Evolutionary conservation across 2,113 vertebrate genomes (phyloP).

Genomic region (Toxostoma redivivum): DNA sequence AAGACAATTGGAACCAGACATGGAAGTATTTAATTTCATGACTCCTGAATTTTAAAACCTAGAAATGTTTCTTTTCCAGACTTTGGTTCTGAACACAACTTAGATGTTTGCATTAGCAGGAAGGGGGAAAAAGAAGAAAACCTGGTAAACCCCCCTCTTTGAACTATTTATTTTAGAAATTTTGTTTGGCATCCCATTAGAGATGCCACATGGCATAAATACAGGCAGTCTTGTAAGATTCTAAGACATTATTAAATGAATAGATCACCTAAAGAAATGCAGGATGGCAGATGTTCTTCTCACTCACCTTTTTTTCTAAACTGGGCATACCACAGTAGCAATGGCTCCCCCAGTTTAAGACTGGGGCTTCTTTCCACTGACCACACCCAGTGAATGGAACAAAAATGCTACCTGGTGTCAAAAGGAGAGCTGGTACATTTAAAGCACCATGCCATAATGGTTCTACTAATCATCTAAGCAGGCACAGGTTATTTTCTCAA

Average conservation of each 20-base stretch:
- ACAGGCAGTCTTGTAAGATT: background rate
- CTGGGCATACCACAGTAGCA: background rate
- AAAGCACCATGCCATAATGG: background rate
- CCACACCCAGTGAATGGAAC: background rate
- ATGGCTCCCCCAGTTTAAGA: background rate
- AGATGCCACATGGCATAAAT: background rate
- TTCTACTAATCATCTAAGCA: background rate
- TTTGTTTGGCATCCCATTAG: background rate
- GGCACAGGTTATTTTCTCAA: background rate
- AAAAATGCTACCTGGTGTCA: background rate
- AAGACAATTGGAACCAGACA: background rate
- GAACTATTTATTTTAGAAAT: background rate
- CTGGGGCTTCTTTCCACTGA: background rate
- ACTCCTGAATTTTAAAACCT: background rate
- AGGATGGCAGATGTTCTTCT: background rate
- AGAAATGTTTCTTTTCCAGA: background rate
- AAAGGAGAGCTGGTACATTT: background rate
- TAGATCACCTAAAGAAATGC: background rate
- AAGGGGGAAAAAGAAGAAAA: accelerated
- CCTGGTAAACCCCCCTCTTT: accelerated
- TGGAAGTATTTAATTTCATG: background rate
- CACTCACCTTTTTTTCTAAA: background rate
- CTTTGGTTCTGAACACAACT: background rate
- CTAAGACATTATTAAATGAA: background rate
- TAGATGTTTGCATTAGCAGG: background rate